These are phyloP conservation scores for Lucinisca nassula DNA, from an alignment of 2,888 invertebrate genomes.

Conservation along the genomic window DNA sequence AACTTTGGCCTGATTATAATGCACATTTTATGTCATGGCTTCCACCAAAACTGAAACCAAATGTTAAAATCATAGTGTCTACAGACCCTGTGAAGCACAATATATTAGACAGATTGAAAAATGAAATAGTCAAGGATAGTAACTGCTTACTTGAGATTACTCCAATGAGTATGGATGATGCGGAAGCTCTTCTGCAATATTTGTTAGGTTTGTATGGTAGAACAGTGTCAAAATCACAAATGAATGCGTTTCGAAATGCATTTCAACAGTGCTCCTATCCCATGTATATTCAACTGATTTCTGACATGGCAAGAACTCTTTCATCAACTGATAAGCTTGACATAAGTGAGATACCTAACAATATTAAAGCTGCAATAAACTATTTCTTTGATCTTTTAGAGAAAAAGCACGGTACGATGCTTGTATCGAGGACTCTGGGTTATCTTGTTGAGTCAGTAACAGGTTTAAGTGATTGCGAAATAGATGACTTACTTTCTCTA, in stretches of 20 bases:
- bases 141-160: slow-evolving; percentile 52
- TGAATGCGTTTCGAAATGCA: slow-evolving; percentile 69
- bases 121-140: slow-evolving; percentile 66
- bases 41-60: slow-evolving; percentile 78
- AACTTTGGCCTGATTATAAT: slow-evolving; percentile 76
- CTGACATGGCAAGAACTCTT: slow-evolving; percentile 75
- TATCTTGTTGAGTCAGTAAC: slow-evolving; percentile 84
- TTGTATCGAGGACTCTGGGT: slow-evolving; percentile 80
- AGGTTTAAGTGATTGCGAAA: slow-evolving; percentile 87
- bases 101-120: slow-evolving; percentile 73
- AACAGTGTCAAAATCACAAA: slow-evolving; percentile 77
- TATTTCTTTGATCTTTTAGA: slow-evolving; percentile 81
- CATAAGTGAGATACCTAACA: slow-evolving; percentile 64
- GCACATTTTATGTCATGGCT: slow-evolving; percentile 84
- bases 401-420: slow-evolving; percentile 75
- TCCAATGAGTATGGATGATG: slow-evolving; percentile 64
- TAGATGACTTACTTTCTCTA: slow-evolving; percentile 87
- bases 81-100: slow-evolving; percentile 73
- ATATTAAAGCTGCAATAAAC: slow-evolving; percentile 75
- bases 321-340: slow-evolving; percentile 68
- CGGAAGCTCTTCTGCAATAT: slow-evolving; percentile 70
- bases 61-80: slow-evolving; percentile 85
- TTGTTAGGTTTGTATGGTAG: slow-evolving; percentile 71
- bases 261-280: slow-evolving; percentile 80
- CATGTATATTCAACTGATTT: slow-evolving; percentile 80